phyloP scores from a whole-genome alignment of 2,113 vertebrate genomes.

The Sinocyclocheilus anophthalmus region DNA sequence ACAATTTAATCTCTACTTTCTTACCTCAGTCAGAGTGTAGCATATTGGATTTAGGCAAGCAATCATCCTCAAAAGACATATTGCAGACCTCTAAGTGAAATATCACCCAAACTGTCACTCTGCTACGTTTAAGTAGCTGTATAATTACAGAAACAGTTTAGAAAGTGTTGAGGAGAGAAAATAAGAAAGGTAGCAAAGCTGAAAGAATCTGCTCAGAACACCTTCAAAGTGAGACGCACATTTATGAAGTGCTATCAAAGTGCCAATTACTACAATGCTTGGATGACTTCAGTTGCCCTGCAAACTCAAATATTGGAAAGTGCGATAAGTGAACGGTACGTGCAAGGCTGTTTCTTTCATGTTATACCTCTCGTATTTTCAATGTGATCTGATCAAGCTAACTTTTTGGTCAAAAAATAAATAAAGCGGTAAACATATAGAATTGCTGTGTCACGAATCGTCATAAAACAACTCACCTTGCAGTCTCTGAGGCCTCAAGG shows the following conservation, averaged over 20 bases:
- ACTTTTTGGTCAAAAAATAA: background rate
- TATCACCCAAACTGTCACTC: slow-evolving; percentile 33
- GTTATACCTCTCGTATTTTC: background rate
- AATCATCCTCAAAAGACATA: slow-evolving; percentile 20
- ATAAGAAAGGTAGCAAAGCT: slow-evolving; percentile 39
- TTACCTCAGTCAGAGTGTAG: slow-evolving; percentile 3
- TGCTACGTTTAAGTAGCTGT: slow-evolving; percentile 51
- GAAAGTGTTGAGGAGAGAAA: slow-evolving; percentile 45
- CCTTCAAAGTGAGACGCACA: slow-evolving; percentile 43
- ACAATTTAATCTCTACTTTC: slow-evolving; percentile 31
- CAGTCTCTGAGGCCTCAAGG: background rate
- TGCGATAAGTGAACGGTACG: background rate
- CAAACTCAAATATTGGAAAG: slow-evolving; percentile 31
- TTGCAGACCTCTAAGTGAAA: slow-evolving; percentile 46
- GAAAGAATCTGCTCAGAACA: slow-evolving; percentile 32
- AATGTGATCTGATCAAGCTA: background rate
- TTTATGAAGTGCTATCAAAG: slow-evolving; percentile 53
- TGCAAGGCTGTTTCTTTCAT: background rate
- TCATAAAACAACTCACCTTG: slow-evolving; percentile 45
- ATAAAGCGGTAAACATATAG: background rate
- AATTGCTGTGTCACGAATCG: slow-evolving; percentile 29
- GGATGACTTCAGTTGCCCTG: slow-evolving; percentile 7
- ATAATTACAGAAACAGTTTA: slow-evolving; percentile 50
- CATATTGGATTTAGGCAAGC: slow-evolving; percentile 42
- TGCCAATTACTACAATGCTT: slow-evolving; percentile 33